These are phyloP conservation scores for Orius insidiosus DNA, from an alignment of 1,140 invertebrate genomes.

Conservation along the genomic window DNA sequence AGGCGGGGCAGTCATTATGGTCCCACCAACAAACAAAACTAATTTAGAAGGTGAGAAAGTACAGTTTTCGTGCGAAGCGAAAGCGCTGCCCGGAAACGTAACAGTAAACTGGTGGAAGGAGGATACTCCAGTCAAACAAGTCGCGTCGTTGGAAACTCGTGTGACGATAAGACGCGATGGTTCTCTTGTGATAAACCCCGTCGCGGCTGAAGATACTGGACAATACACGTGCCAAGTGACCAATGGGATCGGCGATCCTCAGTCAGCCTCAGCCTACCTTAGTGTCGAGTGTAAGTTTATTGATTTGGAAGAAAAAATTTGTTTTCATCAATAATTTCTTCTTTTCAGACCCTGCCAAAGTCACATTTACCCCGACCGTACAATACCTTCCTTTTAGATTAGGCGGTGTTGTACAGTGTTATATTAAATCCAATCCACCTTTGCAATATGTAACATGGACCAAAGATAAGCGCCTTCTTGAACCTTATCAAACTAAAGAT, in stretches of 20 bases:
- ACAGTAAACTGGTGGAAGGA: constrained; percentile 86
- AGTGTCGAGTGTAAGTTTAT: constrained; percentile 96
- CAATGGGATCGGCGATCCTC: constrained; percentile 89
- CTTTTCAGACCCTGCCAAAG: constrained; percentile 73
- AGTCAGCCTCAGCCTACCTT: constrained; percentile 83
- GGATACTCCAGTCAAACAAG: constrained; percentile 60
- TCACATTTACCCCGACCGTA: constrained; percentile 83
- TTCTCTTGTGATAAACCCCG: constrained; percentile 79
- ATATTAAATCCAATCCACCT: constrained; percentile 89
- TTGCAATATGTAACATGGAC: constrained; percentile 93
- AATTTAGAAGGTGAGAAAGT: constrained; percentile 84
- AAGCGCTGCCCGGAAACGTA: constrained; percentile 86
- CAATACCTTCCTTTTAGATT: constrained; percentile 86
- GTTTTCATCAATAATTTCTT: no score
- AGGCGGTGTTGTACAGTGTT: constrained; percentile 86
- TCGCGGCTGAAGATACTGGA: constrained; percentile 81
- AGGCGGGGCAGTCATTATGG: constrained; percentile 64
- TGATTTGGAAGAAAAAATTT: no score
- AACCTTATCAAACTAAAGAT: constrained; percentile 82
- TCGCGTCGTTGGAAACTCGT: constrained; percentile 63
- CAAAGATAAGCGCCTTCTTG: constrained; percentile 79
- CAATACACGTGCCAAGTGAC: constrained; percentile 90
- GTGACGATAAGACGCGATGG: constrained; percentile 68
- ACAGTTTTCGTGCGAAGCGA: constrained; percentile 85
- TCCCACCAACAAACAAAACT: constrained; percentile 85